Percentiles rank a stretch among this genome's conserved stretches.
Evolutionary conservation across 2,797 vertebrate species (phyloP).

Genomic region (Myripristis murdjan): DNA sequence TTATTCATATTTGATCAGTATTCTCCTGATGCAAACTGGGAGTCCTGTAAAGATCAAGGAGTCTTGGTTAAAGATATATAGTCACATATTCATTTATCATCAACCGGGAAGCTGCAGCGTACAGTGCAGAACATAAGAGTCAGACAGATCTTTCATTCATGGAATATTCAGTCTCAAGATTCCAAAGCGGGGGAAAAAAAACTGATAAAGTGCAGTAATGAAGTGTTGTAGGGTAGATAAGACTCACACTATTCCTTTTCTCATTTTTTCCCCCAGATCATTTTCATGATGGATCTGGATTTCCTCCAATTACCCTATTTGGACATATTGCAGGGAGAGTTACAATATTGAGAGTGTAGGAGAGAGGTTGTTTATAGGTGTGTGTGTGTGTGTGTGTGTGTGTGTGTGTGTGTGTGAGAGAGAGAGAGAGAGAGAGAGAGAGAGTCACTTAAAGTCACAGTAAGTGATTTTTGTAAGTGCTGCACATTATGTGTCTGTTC

Average conservation of each 20-base stretch:
- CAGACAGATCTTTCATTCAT: conserved; percentile 5
- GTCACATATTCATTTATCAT: background rate
- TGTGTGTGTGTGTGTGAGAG: too few relatives aligned
- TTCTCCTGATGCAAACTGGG: too few relatives aligned
- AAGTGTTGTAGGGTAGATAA: conserved; percentile 1
- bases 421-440: too few relatives aligned
- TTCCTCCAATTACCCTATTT: conserved; percentile 32
- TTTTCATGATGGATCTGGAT: conserved; percentile 2
- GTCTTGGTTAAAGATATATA: background rate
- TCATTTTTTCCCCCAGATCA: background rate
- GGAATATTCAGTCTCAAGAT: background rate
- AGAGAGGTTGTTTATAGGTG: conserved; percentile 12
- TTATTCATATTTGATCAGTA: too few relatives aligned
- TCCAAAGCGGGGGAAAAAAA: conserved; percentile 1
- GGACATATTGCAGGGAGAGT: conserved; percentile 14
- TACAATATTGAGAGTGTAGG: conserved; percentile 6
- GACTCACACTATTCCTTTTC: background rate
- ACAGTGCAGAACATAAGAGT: background rate
- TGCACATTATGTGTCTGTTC: too few relatives aligned
- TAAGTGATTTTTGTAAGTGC: too few relatives aligned
- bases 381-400: conserved; percentile 11
- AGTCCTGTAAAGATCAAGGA: background rate
- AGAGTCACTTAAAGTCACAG: too few relatives aligned
- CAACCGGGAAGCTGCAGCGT: background rate
- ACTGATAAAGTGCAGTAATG: background rate